Base-by-base conservation (phyloP, 2,797 vertebrate species). In the Chloroceryle inda region DNA sequence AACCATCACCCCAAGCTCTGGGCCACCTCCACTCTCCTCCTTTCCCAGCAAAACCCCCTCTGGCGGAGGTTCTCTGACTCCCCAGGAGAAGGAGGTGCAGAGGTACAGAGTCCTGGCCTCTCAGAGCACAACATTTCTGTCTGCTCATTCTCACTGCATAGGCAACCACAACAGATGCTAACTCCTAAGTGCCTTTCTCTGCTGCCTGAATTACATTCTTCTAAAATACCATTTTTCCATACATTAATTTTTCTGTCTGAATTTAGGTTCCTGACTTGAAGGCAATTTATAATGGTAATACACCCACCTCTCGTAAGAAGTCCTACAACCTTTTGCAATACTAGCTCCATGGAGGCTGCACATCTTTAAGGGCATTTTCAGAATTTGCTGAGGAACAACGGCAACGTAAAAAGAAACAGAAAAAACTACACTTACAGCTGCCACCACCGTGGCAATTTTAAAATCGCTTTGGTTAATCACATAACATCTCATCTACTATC, bases 41-140 rank as follows among this genome's bases (percentile, higher is more conserved):
- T 33, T 69, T 18, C 33, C 26, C 44, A 40, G 5, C 35, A 31
- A 5, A 40, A 29, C 8, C 31, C 4, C 4, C 26, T 16, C 42
- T 5, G 31, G 9, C 5, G 15, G 35, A 62, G 11, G 5, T 80
- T 9, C 49, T 63, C 27, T 1, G 0, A 18, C 37, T 38, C 69
- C 5, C 29, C 50, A 52, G 7, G 29, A 22, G 42, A 26, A 63
- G 10, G 12, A 63, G 56, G 20, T 33, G 23, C 17, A 16, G 8
- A 35, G 23, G 35, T 16, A 37, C 37, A 37, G 11, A 40, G 38
- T 13, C 31, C 33, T 1, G 1, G 26, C 14, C 33, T 8, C 1
- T 10, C 3, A 1, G 15, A 42, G 26, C 42, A 69, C 19, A 69
- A 33, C 42, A 40, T 26, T 23, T 38, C 49, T 75, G 29, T 35